Evolutionary conservation across 2,888 invertebrate species (phyloP).

Genomic region (Idaea biselata): DNA sequence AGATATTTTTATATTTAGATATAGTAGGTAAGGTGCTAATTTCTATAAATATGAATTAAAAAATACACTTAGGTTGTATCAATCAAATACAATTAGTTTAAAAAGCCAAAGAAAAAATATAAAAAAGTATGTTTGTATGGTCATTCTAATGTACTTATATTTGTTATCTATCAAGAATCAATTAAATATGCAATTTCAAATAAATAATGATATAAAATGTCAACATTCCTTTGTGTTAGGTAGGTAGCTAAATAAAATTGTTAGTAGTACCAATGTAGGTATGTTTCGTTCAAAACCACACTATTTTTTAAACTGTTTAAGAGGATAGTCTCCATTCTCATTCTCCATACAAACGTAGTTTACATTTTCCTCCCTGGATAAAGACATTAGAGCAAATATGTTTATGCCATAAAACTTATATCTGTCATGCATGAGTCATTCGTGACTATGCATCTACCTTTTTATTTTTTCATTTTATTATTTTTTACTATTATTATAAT

Average conservation of each 20-base stretch:
- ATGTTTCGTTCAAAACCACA: no score
- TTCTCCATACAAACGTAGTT: no score
- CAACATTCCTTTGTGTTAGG: background rate
- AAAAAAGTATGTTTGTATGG: background rate
- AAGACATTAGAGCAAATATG: no score
- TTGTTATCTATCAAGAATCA: background rate
- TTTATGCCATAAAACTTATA: no score
- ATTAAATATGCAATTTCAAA: background rate
- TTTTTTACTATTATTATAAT: no score
- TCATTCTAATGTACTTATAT: background rate
- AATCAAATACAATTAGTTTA: background rate
- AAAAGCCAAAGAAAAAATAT: background rate
- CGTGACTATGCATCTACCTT: no score
- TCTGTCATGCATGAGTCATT: no score
- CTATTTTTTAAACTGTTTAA: no score
- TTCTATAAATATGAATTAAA: slow-evolving; percentile 5
- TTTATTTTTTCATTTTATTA: no score
- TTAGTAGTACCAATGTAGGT: no score
- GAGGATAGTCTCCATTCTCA: no score
- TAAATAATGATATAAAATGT: background rate
- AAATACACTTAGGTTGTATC: background rate
- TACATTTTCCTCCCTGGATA: no score
- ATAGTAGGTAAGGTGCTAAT: slow-evolving; percentile 32
- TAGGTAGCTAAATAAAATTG: background rate
- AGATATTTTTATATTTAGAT: slow-evolving; percentile 8